Evolutionary conservation across 2,113 vertebrate genomes (phyloP), one percentile per base, ranked within the genome.

Genomic region (Electrona antarctica): DNA sequence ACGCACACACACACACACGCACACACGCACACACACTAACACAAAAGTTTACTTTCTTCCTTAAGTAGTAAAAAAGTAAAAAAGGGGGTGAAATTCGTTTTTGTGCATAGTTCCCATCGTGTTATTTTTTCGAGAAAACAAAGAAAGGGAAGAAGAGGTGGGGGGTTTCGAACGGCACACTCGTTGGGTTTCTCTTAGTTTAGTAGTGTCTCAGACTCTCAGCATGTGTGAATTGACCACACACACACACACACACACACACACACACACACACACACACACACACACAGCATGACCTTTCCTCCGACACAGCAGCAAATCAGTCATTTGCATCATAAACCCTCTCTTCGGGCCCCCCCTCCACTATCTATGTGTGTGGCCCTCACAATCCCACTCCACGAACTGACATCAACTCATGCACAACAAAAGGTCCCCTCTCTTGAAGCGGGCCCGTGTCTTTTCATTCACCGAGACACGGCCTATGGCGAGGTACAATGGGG

Each of bases 1-100:
- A 58, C 59, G 64, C 60, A 29, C 28, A 46, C 45, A 74, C 60
- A 52, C 65, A 69, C 56, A 54, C 33, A 14, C 45, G 59, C 51
- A 60, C 8, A 64, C 48, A 10, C 41, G 28, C 11, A 54, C 50
- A 6, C 49, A 12, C 3, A 41, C 21, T 3, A 8, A 11, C 33
- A 13, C 48, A 10, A 21, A 21, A 21, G 21, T 21, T 1, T 21
- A 21, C 21, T 21, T 21, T 21, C 21, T 21, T 21, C 21, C 21
- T 21, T 21, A 21, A 21, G 21, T 21, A 21, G 21, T 21, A 21
- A 21, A 21, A 21, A n/a, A n/a, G n/a, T n/a, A n/a, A n/a, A n/a
- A 21, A 21, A 21, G 21, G 1, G 21, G 1, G 21, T 21, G 21
- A 21, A 21, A 21, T 21, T 21, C 21, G 1, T 21, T 21, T 21